Evolutionary conservation across 2,888 invertebrate genomes (phyloP).

Genomic region (Andrena haemorrhoa): DNA sequence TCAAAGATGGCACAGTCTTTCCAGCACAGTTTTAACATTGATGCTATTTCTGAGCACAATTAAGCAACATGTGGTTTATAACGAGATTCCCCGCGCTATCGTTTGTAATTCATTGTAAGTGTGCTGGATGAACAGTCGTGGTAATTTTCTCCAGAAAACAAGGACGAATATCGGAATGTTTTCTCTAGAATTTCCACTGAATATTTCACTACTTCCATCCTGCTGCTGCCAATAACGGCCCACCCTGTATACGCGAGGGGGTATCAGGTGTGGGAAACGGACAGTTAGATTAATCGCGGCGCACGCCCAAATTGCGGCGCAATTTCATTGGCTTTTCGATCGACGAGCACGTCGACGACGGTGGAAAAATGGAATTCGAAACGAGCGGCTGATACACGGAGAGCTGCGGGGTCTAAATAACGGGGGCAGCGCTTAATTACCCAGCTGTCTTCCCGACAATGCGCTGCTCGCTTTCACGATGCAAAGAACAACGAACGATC

Average conservation of each 20-base stretch:
- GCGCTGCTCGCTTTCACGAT: constrained; percentile 24
- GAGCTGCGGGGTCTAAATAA: constrained; percentile 3
- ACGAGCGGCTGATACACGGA: background rate
- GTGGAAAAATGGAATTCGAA: background rate
- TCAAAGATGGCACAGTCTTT: too few species aligned
- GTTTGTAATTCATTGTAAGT: too few species aligned
- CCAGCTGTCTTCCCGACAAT: constrained; percentile 1
- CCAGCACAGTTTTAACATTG: too few species aligned
- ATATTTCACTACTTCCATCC: background rate
- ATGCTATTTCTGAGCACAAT: too few species aligned
- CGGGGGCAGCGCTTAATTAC: constrained; percentile 31
- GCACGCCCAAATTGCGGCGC: background rate
- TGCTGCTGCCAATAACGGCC: background rate
- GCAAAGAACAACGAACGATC: constrained; percentile 23
- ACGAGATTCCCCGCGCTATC: too few species aligned
- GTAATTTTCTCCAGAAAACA: too few species aligned
- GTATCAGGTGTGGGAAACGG: background rate
- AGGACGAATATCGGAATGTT: background rate
- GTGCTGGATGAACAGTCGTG: too few species aligned
- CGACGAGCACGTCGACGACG: background rate
- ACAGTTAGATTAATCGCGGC: background rate
- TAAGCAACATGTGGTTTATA: too few species aligned
- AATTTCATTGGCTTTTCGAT: background rate
- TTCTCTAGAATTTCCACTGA: background rate
- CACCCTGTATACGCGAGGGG: background rate